Percentiles rank a stretch among this genome's conserved stretches.
Evolutionary conservation across 1,140 invertebrate species (phyloP).

Genomic region (Proales similis): DNA sequence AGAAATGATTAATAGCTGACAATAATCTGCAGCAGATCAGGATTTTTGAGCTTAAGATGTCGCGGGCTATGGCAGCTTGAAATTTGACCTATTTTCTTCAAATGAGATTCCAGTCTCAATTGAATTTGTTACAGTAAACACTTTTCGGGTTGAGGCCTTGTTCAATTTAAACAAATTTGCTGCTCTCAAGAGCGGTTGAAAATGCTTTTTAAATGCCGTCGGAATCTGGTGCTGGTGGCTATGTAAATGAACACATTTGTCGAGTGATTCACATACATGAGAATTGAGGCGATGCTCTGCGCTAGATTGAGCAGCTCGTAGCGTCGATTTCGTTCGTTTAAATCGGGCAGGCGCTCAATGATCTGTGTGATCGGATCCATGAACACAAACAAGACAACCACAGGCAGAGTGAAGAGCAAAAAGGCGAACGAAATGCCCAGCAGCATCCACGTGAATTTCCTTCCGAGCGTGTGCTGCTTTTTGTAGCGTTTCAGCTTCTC

Average conservation of each 20-base stretch:
- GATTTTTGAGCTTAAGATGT: too few relatives aligned
- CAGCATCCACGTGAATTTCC: slow-evolving; percentile 18
- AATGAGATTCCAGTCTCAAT: too few relatives aligned
- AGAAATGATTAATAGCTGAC: too few relatives aligned
- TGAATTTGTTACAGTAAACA: too few relatives aligned
- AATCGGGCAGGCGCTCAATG: slow-evolving; percentile 35
- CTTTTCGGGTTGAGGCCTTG: too few relatives aligned
- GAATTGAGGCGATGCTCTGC: not conserved
- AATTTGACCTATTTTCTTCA: too few relatives aligned
- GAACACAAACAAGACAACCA: slow-evolving; percentile 10
- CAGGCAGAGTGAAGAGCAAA: slow-evolving; percentile 13
- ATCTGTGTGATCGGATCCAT: not conserved
- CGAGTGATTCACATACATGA: slow-evolving; percentile 37
- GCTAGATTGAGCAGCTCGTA: slow-evolving; percentile 5
- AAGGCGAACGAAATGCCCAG: slow-evolving; percentile 17
- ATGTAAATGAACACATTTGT: slow-evolving; percentile 29
- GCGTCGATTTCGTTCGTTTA: not conserved
- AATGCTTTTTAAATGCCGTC: slow-evolving; percentile 1
- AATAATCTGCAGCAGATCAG: too few relatives aligned
- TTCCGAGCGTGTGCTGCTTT: slow-evolving; percentile 2
- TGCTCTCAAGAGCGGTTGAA: too few relatives aligned
- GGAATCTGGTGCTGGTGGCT: slow-evolving; percentile 3
- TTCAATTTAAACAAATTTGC: too few relatives aligned
- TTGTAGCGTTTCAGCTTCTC: too few relatives aligned
- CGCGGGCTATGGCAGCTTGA: too few relatives aligned